Evolutionary conservation across 2,888 invertebrate genomes (phyloP).

Genomic region (Diachrysia chrysitis): DNA sequence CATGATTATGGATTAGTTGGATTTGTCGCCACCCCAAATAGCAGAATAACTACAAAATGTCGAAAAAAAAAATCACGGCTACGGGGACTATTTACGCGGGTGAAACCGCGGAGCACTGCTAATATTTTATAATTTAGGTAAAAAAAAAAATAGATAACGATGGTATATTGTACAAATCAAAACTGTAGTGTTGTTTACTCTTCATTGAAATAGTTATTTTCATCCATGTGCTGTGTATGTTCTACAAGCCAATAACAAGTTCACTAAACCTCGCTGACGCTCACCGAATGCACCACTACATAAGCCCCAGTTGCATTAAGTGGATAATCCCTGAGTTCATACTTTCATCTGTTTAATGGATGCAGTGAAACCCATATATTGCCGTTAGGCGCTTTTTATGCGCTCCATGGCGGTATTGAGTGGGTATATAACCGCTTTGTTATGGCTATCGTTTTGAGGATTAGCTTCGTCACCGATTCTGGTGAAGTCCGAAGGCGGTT

Average conservation of each 20-base stretch:
- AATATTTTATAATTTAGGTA: too few relatives aligned
- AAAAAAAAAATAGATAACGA: too few relatives aligned
- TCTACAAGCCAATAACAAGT: background rate
- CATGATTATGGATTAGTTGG: too few relatives aligned
- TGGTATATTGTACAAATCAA: too few relatives aligned
- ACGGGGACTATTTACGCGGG: too few relatives aligned
- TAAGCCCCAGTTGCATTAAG: conserved; percentile 78
- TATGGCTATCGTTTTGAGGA: conserved; percentile 50
- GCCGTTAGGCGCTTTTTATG: conserved; percentile 74
- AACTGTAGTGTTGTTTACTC: too few relatives aligned
- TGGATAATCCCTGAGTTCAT: conserved; percentile 84
- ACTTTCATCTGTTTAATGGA: conserved; percentile 86
- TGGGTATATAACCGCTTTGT: conserved; percentile 35
- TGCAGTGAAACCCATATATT: conserved; percentile 81
- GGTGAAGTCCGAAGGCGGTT: conserved; percentile 15
- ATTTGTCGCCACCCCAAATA: too few relatives aligned
- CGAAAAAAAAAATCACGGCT: too few relatives aligned
- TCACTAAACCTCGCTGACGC: conserved; percentile 40
- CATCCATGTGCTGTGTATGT: too few relatives aligned
- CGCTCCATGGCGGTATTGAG: conserved; percentile 60
- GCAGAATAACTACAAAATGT: too few relatives aligned
- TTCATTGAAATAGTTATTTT: too few relatives aligned
- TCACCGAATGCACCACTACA: conserved; percentile 43
- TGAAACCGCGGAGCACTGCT: too few relatives aligned
- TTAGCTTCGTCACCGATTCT: conserved; percentile 24